Evolutionary conservation across 2,797 vertebrate species (phyloP), one percentile per base, ranked within the genome.

Genomic region (Acanthopagrus latus): DNA sequence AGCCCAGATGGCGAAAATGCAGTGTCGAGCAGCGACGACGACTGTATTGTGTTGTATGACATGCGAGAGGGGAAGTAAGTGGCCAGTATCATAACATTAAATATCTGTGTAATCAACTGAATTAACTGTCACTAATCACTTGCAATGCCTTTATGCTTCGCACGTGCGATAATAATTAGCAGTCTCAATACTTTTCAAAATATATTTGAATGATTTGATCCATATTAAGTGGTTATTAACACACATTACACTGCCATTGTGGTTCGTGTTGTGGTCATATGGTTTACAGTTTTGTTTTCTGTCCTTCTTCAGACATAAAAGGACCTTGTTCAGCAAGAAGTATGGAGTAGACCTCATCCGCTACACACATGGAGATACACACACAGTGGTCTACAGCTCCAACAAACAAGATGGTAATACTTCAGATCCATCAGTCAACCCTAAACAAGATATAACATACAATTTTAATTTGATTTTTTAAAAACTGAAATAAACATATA

Each of bases 291-390:
- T 52, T 11, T 55, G 16, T 82, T 11, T 67, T 23, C 0, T 76
- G 18, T 62, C 4, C 12, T 43, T 44, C 47, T 21, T 74, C 87
- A 98, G 97, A 86, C 96, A 96, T 59, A 94, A 93, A 88, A 93
- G 96, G 88, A 97, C 96, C 0, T 83, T 98, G 57, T 97, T 95
- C 95, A 98, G 97, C 92, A 98, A 97, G 94, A 98, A 98, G 91
- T 98, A 98, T 27, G 97, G 97, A 60, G 97, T 96, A 58, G 97
- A 98, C 88, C 96, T 98, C 67, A 98, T 98, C 95, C 96, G 97
- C 81, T 98, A 97, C 80, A 97, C 97, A 4, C 95, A 97, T n/a
- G 95, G 95, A 71, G 90, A 93, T 4, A 92, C 96, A 82, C 95
- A 97, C 72, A 98, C 95, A 1, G 97, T 97, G 0, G 95, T 98